Evolutionary conservation across 2,113 vertebrate species (phyloP), one percentile per base, ranked within the genome.

Genomic region (Cercopithecus mona): DNA sequence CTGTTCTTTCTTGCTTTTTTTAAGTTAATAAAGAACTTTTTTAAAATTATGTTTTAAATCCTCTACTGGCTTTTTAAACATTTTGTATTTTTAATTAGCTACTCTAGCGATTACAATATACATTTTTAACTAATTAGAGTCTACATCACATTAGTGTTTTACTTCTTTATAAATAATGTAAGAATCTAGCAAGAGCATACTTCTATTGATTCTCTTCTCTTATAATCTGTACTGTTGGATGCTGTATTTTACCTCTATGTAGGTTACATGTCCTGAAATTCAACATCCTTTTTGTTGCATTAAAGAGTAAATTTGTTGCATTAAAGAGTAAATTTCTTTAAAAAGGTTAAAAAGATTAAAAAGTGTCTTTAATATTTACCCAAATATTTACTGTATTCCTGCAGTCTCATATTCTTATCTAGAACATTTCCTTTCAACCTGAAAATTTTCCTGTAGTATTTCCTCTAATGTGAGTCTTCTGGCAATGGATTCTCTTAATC

Each of bases 101-200:
- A 61, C 75, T 73, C 25, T 45, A 81, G 55, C 55, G 52, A 91
- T 87, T 90, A 94, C 18, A 94, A 90, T 81, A 87, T 40, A 38
- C 40, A 52, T 83, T 52, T 82, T 83, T 83, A 91, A 94, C 45
- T 86, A 85, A 91, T 66, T 92, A 91, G 35, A 92, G 20, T 61
- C 40, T 95, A 92, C 38, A 89, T 79, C 43, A 89, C 73, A 79
- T 95, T 85, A 91, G 82, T 91, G 73, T 82, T 91, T 90, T 87
- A 87, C 75, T 59, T 88, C 7, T 70, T 84, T 13, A 79, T 89
- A 78, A 96, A 95, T 84, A 93, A 96, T 92, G 32, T 88, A 96
- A 79, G 50, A 89, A 70, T 13, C 9, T 64, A 61, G 78, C 72
- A 72, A 92, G 68, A 87, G 8, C 52, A 12, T 79, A 70, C 57